These are phyloP conservation scores for Pachyseris speciosa DNA, from an alignment of 64 coral and sea anemone species.

Conservation along the genomic window DNA sequence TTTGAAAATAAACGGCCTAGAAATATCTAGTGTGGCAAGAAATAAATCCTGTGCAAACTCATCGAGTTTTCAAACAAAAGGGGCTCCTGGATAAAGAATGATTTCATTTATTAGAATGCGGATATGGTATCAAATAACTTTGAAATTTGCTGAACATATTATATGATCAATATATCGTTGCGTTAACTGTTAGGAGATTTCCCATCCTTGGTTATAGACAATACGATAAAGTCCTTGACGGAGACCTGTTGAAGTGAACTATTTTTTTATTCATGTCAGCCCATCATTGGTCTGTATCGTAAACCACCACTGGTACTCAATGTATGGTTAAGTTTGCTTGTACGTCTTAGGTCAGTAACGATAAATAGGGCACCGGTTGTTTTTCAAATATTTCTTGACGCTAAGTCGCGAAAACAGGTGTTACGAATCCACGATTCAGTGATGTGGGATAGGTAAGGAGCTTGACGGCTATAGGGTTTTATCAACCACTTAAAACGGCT, in stretches of 20 bases:
- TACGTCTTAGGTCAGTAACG: background rate
- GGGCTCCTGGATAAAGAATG: too few relatives aligned
- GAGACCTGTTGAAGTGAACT: background rate
- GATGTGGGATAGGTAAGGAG: background rate
- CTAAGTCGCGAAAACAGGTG: background rate
- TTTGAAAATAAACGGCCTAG: background rate
- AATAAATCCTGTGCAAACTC: too few relatives aligned
- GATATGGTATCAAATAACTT: too few relatives aligned
- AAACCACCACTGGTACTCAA: background rate
- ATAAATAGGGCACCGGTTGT: constrained; percentile 12
- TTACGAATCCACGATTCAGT: background rate
- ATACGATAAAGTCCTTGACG: background rate
- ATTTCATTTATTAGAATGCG: too few relatives aligned
- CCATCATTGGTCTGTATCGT: background rate
- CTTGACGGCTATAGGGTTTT: background rate
- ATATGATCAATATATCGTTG: background rate
- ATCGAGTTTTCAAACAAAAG: too few relatives aligned
- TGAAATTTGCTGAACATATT: too few relatives aligned
- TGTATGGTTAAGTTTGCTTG: background rate
- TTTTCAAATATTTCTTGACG: constrained; percentile 2
- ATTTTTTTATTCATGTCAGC: background rate
- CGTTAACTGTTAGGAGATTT: too few relatives aligned
- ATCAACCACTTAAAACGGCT: too few relatives aligned
- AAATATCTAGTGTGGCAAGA: too few relatives aligned
- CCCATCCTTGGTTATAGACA: too few relatives aligned